Evolutionary conservation across 2,113 vertebrate genomes (phyloP).

Genomic region (Camarhynchus parvulus): DNA sequence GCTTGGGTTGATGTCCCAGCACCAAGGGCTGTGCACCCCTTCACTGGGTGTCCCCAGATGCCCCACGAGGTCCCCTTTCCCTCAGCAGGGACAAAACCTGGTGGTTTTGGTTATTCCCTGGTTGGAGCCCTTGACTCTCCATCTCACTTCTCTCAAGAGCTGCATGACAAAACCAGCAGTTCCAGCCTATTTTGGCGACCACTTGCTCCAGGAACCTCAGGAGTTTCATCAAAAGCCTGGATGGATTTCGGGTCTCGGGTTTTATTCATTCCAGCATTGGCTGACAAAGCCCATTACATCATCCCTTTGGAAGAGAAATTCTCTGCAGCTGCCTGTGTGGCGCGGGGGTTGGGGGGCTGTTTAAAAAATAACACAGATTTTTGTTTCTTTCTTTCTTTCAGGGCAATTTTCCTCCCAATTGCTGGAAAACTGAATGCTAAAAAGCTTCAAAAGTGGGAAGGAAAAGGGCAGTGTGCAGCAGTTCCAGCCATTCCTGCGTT

Average conservation of each 20-base stretch:
- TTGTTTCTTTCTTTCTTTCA: slow-evolving; percentile 53
- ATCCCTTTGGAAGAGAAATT: slow-evolving; percentile 46
- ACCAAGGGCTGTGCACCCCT: not conserved
- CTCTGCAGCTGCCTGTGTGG: slow-evolving; percentile 60
- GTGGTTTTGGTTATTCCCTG: not conserved
- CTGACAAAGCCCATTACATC: slow-evolving; percentile 65
- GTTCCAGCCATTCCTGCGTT: not conserved
- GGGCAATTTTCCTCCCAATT: slow-evolving; percentile 51
- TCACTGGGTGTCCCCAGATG: not conserved
- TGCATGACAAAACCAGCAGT: not conserved
- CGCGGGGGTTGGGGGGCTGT: not conserved
- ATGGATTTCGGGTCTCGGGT: not conserved
- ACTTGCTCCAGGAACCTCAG: not conserved
- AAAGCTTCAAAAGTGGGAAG: slow-evolving; percentile 14
- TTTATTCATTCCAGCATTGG: slow-evolving; percentile 42
- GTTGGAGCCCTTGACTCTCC: not conserved
- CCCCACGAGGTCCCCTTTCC: not conserved
- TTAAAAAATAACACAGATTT: slow-evolving; percentile 52
- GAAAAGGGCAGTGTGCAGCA: not conserved
- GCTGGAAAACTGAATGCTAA: not conserved
- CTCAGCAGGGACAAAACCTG: not conserved
- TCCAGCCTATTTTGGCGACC: not conserved
- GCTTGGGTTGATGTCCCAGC: fast-evolving
- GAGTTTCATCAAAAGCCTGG: slow-evolving; percentile 31
- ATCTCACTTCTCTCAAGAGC: not conserved